These are phyloP conservation scores for Scotopteryx bipunctaria DNA, from an alignment of 2,888 invertebrate genomes.

Conservation along the genomic window DNA sequence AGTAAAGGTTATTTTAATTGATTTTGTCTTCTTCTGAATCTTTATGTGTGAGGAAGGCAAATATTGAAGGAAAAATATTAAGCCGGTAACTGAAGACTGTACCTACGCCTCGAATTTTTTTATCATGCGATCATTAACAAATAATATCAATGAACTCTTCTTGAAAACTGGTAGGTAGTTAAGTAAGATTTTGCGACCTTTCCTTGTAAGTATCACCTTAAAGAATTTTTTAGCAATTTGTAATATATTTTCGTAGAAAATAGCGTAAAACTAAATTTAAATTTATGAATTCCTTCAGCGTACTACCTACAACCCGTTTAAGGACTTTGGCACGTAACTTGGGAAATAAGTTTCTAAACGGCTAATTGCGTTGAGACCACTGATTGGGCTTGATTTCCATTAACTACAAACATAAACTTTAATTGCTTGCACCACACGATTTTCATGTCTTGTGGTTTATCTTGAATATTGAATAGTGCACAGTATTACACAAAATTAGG, in stretches of 20 bases:
- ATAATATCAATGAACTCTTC: not conserved
- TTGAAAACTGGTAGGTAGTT: not conserved
- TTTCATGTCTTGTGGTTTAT: slow-evolving; percentile 53
- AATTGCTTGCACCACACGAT: slow-evolving; percentile 45
- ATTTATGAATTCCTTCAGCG: slow-evolving; percentile 1
- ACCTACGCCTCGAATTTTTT: not conserved
- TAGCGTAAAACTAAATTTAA: too few relatives aligned
- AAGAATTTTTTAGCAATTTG: too few relatives aligned
- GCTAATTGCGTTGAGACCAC: slow-evolving; percentile 7
- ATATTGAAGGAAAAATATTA: too few relatives aligned
- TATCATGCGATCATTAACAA: not conserved
- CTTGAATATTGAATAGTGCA: slow-evolving; percentile 26
- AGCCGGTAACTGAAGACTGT: not conserved
- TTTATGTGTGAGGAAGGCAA: too few relatives aligned
- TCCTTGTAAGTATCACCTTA: too few relatives aligned
- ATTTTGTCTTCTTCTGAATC: too few relatives aligned
- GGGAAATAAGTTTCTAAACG: slow-evolving; percentile 11
- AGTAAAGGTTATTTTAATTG: too few relatives aligned
- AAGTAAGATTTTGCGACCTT: too few relatives aligned
- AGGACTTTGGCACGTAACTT: slow-evolving; percentile 10
- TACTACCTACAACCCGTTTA: not conserved
- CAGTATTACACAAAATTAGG: too few relatives aligned
- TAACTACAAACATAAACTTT: slow-evolving; percentile 18
- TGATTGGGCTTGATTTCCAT: slow-evolving; percentile 16
- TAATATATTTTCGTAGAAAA: too few relatives aligned